Evolutionary conservation across 2,113 vertebrate species (phyloP).

Genomic region (Lanius ludovicianus): DNA sequence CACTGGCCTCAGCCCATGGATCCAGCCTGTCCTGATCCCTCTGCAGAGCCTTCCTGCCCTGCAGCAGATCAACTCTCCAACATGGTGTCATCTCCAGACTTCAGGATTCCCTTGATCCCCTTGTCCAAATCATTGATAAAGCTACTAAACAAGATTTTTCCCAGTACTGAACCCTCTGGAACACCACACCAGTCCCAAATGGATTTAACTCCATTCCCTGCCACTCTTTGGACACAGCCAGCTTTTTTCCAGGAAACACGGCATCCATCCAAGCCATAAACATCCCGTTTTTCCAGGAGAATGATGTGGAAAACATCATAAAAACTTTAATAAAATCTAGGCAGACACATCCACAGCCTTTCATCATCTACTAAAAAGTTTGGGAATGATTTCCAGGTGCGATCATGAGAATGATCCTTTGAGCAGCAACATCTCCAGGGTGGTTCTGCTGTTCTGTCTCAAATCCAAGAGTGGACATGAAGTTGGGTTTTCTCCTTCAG

Average conservation of each 20-base stretch:
- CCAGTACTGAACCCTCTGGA: not conserved
- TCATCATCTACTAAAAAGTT: not conserved
- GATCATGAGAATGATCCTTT: not conserved
- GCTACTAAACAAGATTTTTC: not conserved
- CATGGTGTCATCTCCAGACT: not conserved
- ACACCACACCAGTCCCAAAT: accelerated
- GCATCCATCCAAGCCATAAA: not conserved
- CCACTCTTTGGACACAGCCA: not conserved
- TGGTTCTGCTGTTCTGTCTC: not conserved
- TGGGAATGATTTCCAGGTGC: not conserved
- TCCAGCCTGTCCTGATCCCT: not conserved
- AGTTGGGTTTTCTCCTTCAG: not conserved
- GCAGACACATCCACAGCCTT: not conserved
- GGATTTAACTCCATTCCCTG: not conserved
- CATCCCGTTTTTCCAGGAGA: not conserved
- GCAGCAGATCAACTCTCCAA: not conserved
- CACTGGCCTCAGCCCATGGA: not conserved
- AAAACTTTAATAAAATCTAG: not conserved
- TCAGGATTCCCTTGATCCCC: not conserved
- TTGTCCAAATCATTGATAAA: not conserved
- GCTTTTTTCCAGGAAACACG: not conserved
- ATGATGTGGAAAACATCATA: not conserved
- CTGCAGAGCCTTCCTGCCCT: not conserved
- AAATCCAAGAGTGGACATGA: not conserved
- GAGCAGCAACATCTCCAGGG: not conserved